Evolutionary conservation across 2,797 vertebrate genomes (phyloP), one percentile per base, ranked within the genome.

Genomic region (Mormyrops boulengeri): DNA sequence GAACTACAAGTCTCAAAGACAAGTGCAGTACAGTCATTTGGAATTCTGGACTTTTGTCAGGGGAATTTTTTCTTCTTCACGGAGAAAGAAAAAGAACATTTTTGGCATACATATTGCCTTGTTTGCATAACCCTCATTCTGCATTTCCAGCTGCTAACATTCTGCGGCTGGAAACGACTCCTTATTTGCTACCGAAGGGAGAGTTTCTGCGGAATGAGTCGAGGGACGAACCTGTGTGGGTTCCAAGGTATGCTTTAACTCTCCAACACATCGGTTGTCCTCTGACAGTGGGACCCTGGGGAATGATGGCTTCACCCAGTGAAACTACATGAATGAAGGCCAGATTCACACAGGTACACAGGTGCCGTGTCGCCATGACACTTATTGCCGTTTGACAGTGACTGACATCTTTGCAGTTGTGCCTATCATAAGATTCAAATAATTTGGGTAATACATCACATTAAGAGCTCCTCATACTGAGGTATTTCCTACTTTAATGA

Each of bases 121-220:
- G 85, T 86, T 86, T 86, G 49, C 85, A 30, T 53, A 53, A 86
- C 85, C 85, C 85, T 30, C 49, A 53, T 34, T 86, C 49, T 86
- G 41, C 50, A 34, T 53, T 30, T 55, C 50, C 85, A 44, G 85
- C 49, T 86, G 85, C 85, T 38, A 85, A 53, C 49, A 52, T 34
- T 86, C 49, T 52, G 12, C 17, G 12, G 30, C 86, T 52, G 41
- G 77, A 82, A 82, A 82, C 47, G 77, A 82, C 77, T 41, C 77
- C 77, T 82, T 47, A 44, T 82, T 82, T 82, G 77, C 77, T 82
- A 82, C 77, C 8, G 77, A 82, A 82, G 77, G 77, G 77, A 73
- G 69, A 19, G 69, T 73, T 73, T 41, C 69, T 73, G 2, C 14
- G 14, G 69, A 73, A 73, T 17, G 69, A 38, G 30, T 73, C 14